Base-by-base conservation (phyloP, 1,140 invertebrate genomes). In the Orchestia grillus region DNA sequence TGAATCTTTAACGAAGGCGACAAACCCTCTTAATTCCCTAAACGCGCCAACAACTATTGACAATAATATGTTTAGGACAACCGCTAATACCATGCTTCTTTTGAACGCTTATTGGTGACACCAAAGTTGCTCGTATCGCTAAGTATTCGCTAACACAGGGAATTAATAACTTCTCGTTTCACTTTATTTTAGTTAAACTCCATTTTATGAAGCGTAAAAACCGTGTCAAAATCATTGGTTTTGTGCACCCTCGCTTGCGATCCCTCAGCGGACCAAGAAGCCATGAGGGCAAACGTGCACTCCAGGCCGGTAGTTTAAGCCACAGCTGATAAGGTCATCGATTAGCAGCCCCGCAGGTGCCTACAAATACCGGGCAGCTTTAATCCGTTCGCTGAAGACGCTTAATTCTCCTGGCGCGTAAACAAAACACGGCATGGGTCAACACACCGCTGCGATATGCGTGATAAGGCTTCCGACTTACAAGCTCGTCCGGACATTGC, bases 321-420 rank as follows among this genome's bases (percentile, higher is more conserved):
- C 62, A 77, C 62, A 44, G 88, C 88, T 42, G 88, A 90, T 90
- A 90, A 90, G 88, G 88, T 42, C 88, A 44, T 41, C 88, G 43
- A 44, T 90, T 90, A 90, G 43, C 88, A 44, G 88, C 88, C 43
- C 88, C 15, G 41, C 41, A 42, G 43, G 41, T 42, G 15, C 11
- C 41, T 19, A 90, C 41, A 90, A 87, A 90, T 90, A 44, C 88
- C n/a, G 41, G 28, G 88, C n/a, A 42, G 88, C n/a, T 42, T 41
- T 90, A 42, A 90, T 41, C 43, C 88, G 41, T 44, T 44, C 88
- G 28, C 41, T 28, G 43, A 44, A 90, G 88, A 41, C 88, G n/a
- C 88, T 90, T 90, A 90, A 90, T 90, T 42, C n/a, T 42, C 88
- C 88, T 90, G 42, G 8, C 41, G 0, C 88, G 88, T 44, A 90